Evolutionary conservation across 2,113 vertebrate genomes (phyloP).

Genomic region (Saimiri boliviensis): DNA sequence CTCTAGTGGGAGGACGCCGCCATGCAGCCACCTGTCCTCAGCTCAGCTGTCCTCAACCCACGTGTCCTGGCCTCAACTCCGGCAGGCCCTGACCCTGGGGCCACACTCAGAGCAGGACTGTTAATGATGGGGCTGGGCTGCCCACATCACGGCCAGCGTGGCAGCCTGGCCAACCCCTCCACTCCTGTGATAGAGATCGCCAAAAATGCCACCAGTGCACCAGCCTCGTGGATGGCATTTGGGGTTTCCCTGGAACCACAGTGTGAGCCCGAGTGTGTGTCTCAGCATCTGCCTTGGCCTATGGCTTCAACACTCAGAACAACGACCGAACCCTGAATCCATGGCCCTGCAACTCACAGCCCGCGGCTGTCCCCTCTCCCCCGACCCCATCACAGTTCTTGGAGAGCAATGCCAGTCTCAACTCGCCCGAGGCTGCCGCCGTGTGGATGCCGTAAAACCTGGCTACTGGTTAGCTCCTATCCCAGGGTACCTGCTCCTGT

Average conservation of each 20-base stretch:
- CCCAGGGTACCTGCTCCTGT: neutral
- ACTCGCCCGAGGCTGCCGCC: neutral
- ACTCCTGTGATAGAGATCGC: neutral
- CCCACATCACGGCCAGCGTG: neutral
- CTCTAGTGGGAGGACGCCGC: constrained; percentile 72
- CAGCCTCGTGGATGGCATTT: neutral
- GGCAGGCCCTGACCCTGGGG: neutral
- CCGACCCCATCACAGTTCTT: neutral
- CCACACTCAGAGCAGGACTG: neutral
- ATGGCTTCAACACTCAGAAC: neutral
- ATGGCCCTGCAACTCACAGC: neutral
- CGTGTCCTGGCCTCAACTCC: neutral
- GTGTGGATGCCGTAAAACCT: fast-evolving
- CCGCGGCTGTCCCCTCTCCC: neutral
- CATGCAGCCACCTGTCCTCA: neutral
- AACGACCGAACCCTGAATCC: neutral
- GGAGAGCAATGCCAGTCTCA: neutral
- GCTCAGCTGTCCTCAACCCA: no score
- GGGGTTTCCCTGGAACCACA: neutral
- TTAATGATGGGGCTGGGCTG: neutral
- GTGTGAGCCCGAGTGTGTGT: neutral
- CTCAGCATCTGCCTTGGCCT: neutral
- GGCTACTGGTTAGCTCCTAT: no score
- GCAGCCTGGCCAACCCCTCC: neutral
- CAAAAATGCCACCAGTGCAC: neutral